These are phyloP conservation scores for Leptinotarsa juncta DNA, from an alignment of 2,888 invertebrate genomes.

Conservation along the genomic window DNA sequence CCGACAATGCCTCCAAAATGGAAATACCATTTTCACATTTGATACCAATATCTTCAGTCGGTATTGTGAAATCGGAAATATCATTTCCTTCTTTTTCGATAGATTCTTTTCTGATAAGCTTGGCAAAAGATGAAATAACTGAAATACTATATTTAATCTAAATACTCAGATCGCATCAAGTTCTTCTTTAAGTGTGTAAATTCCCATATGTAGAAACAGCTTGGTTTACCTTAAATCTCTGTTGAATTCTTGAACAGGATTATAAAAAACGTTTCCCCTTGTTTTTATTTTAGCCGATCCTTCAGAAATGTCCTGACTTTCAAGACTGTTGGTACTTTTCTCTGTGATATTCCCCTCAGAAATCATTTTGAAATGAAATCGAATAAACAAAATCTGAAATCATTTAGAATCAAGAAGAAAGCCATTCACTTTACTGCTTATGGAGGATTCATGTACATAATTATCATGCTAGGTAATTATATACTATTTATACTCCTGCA, in stretches of 20 bases:
- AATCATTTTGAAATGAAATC: too few species aligned
- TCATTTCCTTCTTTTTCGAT: background rate
- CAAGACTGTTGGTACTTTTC: conserved; percentile 2
- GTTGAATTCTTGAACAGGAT: conserved; percentile 98
- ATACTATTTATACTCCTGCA: too few species aligned
- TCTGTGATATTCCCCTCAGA: background rate
- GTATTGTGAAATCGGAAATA: conserved; percentile 27
- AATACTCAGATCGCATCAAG: background rate
- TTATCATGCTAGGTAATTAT: too few species aligned
- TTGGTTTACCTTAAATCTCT: conserved; percentile 82
- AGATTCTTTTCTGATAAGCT: conserved; percentile 57
- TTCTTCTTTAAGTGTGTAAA: background rate
- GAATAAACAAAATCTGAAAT: too few species aligned
- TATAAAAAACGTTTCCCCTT: conserved; percentile 91
- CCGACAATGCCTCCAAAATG: conserved; percentile 94
- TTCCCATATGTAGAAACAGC: background rate
- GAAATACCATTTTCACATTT: conserved; percentile 70
- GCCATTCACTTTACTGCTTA: too few species aligned
- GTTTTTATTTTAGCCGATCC: conserved; percentile 83
- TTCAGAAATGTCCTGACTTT: conserved; percentile 70
- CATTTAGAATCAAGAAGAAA: too few species aligned
- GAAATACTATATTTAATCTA: conserved; percentile 71
- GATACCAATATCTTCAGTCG: conserved; percentile 42
- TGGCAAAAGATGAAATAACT: conserved; percentile 76
- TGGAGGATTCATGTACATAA: too few species aligned